phyloP scores from a whole-genome alignment of 2,113 vertebrate species.

The Nibea albiflora region DNA sequence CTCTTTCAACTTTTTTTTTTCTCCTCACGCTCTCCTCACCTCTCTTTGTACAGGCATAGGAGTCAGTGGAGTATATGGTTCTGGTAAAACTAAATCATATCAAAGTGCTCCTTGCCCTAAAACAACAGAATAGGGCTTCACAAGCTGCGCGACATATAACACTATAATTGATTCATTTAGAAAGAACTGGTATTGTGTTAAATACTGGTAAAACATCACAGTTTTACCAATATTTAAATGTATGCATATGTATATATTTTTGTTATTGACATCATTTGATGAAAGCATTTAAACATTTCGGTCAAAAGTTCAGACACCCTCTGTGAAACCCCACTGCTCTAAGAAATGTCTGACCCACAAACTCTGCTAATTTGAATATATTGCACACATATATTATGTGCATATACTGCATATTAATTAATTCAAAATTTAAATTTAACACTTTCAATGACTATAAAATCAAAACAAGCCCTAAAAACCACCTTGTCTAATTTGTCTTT shows the following conservation, averaged over 20 bases:
- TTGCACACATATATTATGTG: too few species aligned
- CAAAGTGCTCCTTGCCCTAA: background rate
- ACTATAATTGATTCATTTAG: background rate
- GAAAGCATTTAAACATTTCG: background rate
- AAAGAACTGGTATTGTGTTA: background rate
- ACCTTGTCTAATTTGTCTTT: too few species aligned
- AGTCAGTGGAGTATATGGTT: slow-evolving; percentile 12
- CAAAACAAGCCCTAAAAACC: too few species aligned
- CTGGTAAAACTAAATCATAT: background rate
- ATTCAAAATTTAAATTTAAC: too few species aligned
- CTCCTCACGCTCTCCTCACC: background rate
- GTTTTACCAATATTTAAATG: background rate
- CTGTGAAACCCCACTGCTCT: background rate
- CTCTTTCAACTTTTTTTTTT: slow-evolving; percentile 22
- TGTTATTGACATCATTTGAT: background rate
- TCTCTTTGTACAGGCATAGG: slow-evolving; percentile 16
- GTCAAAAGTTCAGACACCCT: background rate
- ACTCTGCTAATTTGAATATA: too few species aligned
- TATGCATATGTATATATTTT: background rate
- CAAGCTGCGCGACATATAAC: background rate
- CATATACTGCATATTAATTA: too few species aligned
- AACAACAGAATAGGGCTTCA: background rate
- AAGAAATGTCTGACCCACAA: background rate
- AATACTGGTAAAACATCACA: background rate
- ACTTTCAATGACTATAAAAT: too few species aligned